These are phyloP conservation scores for Acrobasis suavella DNA, from an alignment of 2,888 invertebrate genomes.

Conservation along the genomic window DNA sequence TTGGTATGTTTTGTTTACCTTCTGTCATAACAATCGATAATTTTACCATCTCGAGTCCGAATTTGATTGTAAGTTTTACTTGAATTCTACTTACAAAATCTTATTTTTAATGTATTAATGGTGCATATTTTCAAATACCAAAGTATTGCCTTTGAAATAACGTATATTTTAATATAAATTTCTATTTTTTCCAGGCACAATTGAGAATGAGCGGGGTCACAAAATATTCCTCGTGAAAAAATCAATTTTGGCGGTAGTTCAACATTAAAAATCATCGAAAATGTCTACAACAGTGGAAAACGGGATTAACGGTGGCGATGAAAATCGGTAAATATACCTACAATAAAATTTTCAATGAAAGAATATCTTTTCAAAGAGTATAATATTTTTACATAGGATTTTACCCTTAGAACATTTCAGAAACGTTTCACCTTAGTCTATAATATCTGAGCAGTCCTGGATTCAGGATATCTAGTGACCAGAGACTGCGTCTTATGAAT, in stretches of 20 bases:
- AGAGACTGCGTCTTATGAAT: no score
- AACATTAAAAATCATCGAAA: constrained; percentile 22
- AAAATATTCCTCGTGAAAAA: constrained; percentile 21
- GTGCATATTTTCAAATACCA: not conserved
- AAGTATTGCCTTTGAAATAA: not conserved
- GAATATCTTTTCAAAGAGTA: no score
- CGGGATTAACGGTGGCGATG: constrained; percentile 62
- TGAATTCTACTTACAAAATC: not conserved
- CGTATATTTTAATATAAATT: not conserved
- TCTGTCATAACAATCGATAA: not conserved
- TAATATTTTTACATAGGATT: no score
- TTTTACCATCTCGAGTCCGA: not conserved
- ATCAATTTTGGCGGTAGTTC: constrained; percentile 24
- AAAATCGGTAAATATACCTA: constrained; percentile 56
- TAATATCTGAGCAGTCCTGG: no score
- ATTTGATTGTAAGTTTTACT: not conserved
- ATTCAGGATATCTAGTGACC: no score
- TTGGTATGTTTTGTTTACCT: not conserved
- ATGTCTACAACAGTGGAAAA: constrained; percentile 69
- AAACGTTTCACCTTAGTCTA: no score
- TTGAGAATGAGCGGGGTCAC: constrained; percentile 28
- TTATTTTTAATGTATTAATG: not conserved
- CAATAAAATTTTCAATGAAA: no score
- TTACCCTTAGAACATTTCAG: no score
- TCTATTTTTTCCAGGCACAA: constrained; percentile 27